Conservation (phyloP, 2,888 invertebrate species). For the Melanostoma scalare region DNA sequence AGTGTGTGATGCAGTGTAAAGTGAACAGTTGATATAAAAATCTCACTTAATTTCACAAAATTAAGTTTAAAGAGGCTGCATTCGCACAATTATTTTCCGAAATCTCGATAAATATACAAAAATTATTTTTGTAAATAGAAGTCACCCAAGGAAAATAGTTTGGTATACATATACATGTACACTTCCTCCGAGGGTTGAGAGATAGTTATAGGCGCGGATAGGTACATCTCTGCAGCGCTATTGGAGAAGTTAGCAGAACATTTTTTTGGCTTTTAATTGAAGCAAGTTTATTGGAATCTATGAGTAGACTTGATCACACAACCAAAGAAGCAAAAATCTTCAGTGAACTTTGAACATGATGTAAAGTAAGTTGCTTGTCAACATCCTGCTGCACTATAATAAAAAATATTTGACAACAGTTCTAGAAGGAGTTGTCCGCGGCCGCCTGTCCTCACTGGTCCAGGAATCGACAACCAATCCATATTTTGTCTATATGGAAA, state of each 20-base stretch:
- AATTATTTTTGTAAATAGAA: conserved; percentile 70
- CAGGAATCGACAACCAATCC: conserved; percentile 45
- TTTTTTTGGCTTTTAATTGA: conserved; percentile 42
- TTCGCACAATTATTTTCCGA: conserved; percentile 32
- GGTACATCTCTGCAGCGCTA: conserved; percentile 58
- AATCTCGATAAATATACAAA: conserved; percentile 61
- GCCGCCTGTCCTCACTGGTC: conserved; percentile 66
- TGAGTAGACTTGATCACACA: conserved; percentile 33
- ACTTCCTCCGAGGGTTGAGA: conserved; percentile 59
- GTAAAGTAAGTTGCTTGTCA: conserved; percentile 58
- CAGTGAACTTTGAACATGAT: conserved; percentile 45
- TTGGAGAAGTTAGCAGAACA: conserved; percentile 42
- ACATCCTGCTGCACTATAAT: conserved; percentile 29
- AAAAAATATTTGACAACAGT: conserved; percentile 60
- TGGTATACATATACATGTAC: conserved; percentile 71
- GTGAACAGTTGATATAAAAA: conserved; percentile 31
- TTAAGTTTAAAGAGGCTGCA: conserved; percentile 48
- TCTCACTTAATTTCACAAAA: conserved; percentile 42
- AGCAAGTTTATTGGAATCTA: conserved; percentile 24
- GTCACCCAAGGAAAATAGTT: conserved; percentile 68
- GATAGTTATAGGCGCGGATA: conserved; percentile 69
- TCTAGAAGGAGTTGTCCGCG: conserved; percentile 58
- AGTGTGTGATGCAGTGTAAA: conserved; percentile 65
- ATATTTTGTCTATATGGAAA: conserved; percentile 59
- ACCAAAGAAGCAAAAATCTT: conserved; percentile 64